Percentiles rank a stretch among this genome's conserved stretches.
These are phyloP conservation scores for Phrynocephalus forsythii DNA, from an alignment of 2,797 vertebrate genomes.

Conservation along the genomic window DNA sequence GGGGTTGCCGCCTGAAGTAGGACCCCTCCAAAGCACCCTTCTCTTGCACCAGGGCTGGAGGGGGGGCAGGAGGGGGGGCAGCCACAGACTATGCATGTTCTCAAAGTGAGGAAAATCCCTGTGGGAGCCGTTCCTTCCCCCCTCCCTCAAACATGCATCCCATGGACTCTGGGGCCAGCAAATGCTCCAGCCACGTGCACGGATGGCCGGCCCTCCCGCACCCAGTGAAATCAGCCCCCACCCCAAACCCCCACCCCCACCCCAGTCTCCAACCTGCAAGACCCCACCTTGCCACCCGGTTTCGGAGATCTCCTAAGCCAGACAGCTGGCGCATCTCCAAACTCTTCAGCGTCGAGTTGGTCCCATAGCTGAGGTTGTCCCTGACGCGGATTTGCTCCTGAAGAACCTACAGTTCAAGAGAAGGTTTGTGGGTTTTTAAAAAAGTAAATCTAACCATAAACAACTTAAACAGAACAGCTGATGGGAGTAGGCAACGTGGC, in stretches of 20 bases:
- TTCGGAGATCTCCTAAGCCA: constrained; percentile 80
- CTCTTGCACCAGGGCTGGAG: not conserved
- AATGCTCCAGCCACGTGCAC: no score
- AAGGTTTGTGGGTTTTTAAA: constrained; percentile 28
- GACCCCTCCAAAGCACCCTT: not conserved
- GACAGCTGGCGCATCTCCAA: constrained; percentile 82
- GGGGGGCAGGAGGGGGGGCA: no score
- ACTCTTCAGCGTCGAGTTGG: constrained; percentile 82
- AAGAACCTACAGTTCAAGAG: constrained; percentile 74
- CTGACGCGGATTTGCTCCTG: constrained; percentile 82
- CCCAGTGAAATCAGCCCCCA: no score
- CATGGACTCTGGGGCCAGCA: not conserved
- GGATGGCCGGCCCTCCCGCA: no score
- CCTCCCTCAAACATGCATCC: no score
- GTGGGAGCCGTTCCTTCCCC: no score
- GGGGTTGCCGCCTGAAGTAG: no score
- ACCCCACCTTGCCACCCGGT: constrained; percentile 79
- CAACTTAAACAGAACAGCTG: not conserved
- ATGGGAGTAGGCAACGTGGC: not conserved
- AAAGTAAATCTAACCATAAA: not conserved
- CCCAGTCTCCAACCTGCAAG: not conserved
- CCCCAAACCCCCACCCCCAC: no score
- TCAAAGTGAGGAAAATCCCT: no score
- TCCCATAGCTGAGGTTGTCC: constrained; percentile 81
- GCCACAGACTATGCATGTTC: no score